A percentile compares a stretch with the other conserved stretches of the same genome.
These are phyloP conservation scores for Ailurus styani DNA, from an alignment of 2,113 vertebrate genomes.

Conservation along the genomic window DNA sequence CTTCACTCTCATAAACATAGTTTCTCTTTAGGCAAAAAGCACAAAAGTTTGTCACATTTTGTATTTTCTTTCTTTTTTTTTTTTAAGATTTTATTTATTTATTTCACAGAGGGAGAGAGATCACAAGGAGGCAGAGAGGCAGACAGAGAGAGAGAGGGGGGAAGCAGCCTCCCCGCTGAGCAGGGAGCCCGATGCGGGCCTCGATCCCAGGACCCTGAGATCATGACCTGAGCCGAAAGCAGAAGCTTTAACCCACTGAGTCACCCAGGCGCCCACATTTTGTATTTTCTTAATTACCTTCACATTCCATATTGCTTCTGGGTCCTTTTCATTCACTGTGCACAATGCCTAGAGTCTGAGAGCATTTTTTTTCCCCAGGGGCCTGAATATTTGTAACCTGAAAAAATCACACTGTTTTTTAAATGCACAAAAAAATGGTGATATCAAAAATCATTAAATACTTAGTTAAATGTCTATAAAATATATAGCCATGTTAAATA, in stretches of 20 bases:
- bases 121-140: too few relatives aligned
- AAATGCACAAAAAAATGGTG: background rate
- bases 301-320: background rate
- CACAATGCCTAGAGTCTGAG: background rate
- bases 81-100: too few relatives aligned
- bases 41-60: slow-evolving; percentile 39
- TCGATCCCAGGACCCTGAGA: too few relatives aligned
- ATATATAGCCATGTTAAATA: background rate
- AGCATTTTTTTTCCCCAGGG: background rate
- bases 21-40: slow-evolving; percentile 25
- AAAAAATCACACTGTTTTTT: background rate
- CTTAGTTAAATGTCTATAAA: slow-evolving; percentile 9
- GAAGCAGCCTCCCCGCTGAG: too few relatives aligned
- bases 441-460: slow-evolving; percentile 25
- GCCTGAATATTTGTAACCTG: background rate
- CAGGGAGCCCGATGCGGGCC: too few relatives aligned
- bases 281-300: slow-evolving; percentile 38
- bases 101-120: too few relatives aligned
- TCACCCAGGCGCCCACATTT: too few relatives aligned
- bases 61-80: background rate
- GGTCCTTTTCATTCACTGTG: background rate
- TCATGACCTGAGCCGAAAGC: too few relatives aligned
- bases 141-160: too few relatives aligned
- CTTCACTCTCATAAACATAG: background rate
- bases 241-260: too few relatives aligned